Base-by-base conservation (phyloP, 2,797 vertebrate genomes). In the Odontamblyopus lacepedii region DNA sequence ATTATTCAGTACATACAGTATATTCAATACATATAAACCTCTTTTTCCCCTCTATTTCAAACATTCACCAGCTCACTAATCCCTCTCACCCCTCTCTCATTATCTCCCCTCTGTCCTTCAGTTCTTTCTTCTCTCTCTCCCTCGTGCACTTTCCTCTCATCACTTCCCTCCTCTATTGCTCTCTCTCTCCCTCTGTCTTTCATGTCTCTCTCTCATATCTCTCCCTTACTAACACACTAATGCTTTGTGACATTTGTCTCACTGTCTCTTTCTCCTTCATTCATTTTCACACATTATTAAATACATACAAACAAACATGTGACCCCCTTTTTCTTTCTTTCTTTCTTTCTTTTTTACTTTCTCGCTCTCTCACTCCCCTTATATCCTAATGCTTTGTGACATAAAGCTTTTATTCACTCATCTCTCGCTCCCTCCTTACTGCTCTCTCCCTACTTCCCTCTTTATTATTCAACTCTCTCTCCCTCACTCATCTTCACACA, bases 371-470 rank as follows among this genome's bases (percentile, higher is more conserved):
- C 35, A 27, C n/a, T n/a, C 51, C 41, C 57, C 68, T 73, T 16
- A 63, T 3, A 13, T 64, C 63, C 72, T 70, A 38, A 84, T 75
- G 74, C 76, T 50, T 13, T 15, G 73, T 72, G 78, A 68, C 77
- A 76, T 78, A 69, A 76, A 61, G 72, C 70, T 69, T 74, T 79
- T 78, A 78, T 86, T 86, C 81, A 79, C 79, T 64, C 51, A 57
- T 60, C 65, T 16, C 13, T 15, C 44, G 4, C 44, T 48, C 13
- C 13, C 44, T 48, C 44, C 48, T 64, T 71, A 67, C 35, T 53
- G 3, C 19, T 13, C 19, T 12, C 30, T 32, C 30, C 30, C 30
- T 32, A 32, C 4, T 32, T 32, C 30, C 3, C 35, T 63, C n/a
- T 41, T 5, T 41, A 76, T 81, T 75, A 78, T 29, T 63, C 51